Percentiles rank a stretch among this genome's conserved stretches.
Evolutionary conservation across 1,140 invertebrate genomes (phyloP).

Genomic region (Linepithema humile): DNA sequence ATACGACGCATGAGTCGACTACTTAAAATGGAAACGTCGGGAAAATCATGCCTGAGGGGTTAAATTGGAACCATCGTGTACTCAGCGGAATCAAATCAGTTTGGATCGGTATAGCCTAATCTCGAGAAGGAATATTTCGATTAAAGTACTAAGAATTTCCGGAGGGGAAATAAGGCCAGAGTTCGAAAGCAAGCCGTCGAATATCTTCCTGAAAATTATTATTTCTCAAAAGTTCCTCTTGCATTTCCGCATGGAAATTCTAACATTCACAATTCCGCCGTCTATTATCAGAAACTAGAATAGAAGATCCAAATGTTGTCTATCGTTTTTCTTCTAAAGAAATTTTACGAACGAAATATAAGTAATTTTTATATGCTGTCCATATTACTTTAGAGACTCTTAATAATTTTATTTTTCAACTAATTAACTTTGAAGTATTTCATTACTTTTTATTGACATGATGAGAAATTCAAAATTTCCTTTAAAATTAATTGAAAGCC

Average conservation of each 20-base stretch:
- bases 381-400: background rate
- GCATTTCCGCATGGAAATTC: background rate
- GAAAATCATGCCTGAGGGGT: constrained; percentile 47
- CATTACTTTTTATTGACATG: background rate
- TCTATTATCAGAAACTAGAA: background rate
- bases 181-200: background rate
- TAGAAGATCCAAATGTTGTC: background rate
- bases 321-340: background rate
- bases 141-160: constrained; percentile 31
- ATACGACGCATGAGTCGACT: constrained; percentile 46
- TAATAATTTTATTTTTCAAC: background rate
- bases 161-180: constrained; percentile 1
- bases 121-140: constrained; percentile 30
- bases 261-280: background rate
- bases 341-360: background rate
- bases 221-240: constrained; percentile 8
- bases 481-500: background rate
- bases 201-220: constrained; percentile 23
- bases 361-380: background rate
- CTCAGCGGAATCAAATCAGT: constrained; percentile 50
- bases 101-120: constrained; percentile 36
- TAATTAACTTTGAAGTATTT: background rate
- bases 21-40: constrained; percentile 52
- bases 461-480: background rate
- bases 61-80: constrained; percentile 44